Base-by-base conservation (phyloP, 2,113 vertebrate species). In the Chaetura pelagica region DNA sequence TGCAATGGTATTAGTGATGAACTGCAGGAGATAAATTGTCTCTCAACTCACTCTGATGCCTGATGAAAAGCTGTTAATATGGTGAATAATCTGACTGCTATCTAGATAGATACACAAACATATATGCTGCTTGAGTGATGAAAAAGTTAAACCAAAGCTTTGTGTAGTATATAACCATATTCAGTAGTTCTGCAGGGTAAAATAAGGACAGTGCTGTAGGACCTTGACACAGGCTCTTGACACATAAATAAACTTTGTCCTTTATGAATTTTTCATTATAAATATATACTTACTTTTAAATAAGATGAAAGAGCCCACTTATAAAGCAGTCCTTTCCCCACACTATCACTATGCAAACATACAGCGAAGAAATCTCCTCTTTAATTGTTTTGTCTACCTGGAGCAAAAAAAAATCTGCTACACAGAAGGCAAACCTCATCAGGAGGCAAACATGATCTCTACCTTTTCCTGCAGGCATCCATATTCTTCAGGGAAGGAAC, bases 11-110 rank as follows among this genome's bases (percentile, higher is more conserved):
- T 91, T 84, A 87, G 49, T n/a, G 74, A 61, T 73, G 79, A 90
- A 76, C 78, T 86, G 66, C 27, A 89, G 68, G 84, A 93, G 71
- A 96, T 44, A 58, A 24, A 66, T 92, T 87, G 86, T 76, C 51
- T 74, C n/a, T 79, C 83, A 91, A 48, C n/a, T 44, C 30, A 52
- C 46, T 44, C 27, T 75, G 82, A 93, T 68, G 30, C n/a, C 63
- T 85, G 84, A 76, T 89, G 66, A 89, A 72, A 75, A 61, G 58
- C 69, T 8, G 7, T 93, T 93, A 85, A 76, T 87, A 40, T 22
- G 57, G 80, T 84, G 4, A 21, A 6, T 79, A 27, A 7, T 82
- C 62, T 89, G 62, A 26, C 58, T 89, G 21, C 40, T 78, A 1
- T 54, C 72, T 79, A 29, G 48, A 55, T 4, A 57, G 61, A 75